phyloP scores from a whole-genome alignment of 2,888 invertebrate genomes.

The Drosophila borealis region DNA sequence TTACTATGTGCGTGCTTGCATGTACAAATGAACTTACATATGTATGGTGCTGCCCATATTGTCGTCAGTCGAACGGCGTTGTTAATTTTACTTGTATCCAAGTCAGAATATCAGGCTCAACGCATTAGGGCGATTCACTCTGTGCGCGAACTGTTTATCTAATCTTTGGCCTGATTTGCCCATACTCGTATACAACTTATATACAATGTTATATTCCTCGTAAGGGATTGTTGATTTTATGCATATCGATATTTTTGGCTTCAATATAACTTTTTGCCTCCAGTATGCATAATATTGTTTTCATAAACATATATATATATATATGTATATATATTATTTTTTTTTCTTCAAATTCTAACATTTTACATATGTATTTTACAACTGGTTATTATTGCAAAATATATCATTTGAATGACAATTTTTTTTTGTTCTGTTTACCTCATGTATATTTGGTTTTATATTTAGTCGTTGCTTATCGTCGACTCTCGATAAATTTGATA shows the following conservation, averaged over 20 bases:
- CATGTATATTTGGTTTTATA: neutral
- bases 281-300: too few species aligned
- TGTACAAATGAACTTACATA: conserved; percentile 2
- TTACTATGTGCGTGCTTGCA: conserved; percentile 32
- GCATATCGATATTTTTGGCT: conserved; percentile 4
- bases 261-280: too few species aligned
- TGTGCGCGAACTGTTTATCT: conserved; percentile 38
- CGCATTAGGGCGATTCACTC: conserved; percentile 49
- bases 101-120: conserved; percentile 36
- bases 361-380: too few species aligned
- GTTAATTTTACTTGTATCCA: conserved; percentile 63
- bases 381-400: neutral
- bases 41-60: conserved; percentile 22
- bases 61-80: conserved; percentile 43
- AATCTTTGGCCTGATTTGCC: conserved; percentile 37
- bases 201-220: neutral
- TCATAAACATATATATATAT: too few species aligned
- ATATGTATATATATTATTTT: neutral
- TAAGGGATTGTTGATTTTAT: conserved; percentile 5
- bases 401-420: neutral
- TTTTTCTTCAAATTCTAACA: too few species aligned
- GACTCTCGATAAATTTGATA: conserved; percentile 1
- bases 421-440: neutral
- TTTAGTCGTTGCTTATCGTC: neutral
- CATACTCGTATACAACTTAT: neutral